phyloP scores from a whole-genome alignment of 2,113 vertebrate genomes.

The Oryzias javanicus region DNA sequence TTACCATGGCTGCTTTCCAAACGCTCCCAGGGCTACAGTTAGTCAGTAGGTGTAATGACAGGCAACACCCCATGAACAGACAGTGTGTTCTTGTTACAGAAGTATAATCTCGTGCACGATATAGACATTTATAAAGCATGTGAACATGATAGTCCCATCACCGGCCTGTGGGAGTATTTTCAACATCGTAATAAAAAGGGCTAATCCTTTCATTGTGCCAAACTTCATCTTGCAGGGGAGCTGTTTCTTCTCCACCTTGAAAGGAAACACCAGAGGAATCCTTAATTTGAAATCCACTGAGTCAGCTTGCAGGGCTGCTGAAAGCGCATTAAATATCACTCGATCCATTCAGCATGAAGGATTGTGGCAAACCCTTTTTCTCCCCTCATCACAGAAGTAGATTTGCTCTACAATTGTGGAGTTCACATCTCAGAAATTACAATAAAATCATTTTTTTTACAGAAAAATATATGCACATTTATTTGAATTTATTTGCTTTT shows the following conservation, averaged over 20 bases:
- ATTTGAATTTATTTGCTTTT: neutral
- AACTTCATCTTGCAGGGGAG: constrained; percentile 14
- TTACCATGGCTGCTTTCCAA: constrained; percentile 54
- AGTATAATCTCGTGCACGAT: constrained; percentile 36
- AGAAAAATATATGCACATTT: neutral
- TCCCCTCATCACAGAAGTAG: constrained; percentile 14
- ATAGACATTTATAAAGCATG: neutral
- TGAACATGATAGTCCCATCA: constrained; percentile 31
- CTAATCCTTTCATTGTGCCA: constrained; percentile 17
- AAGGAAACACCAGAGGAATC: constrained; percentile 26
- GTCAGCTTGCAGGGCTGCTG: constrained; percentile 49
- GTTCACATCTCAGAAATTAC: constrained; percentile 11
- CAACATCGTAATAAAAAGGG: constrained; percentile 31
- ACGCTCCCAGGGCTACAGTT: constrained; percentile 37
- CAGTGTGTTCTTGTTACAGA: constrained; percentile 26
- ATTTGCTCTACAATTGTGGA: constrained; percentile 12
- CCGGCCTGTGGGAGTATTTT: constrained; percentile 20
- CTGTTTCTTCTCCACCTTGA: constrained; percentile 32
- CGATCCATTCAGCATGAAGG: constrained; percentile 30
- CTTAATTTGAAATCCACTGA: constrained; percentile 51
- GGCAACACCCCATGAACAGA: constrained; percentile 39
- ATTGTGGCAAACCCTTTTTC: constrained; percentile 1
- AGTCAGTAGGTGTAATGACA: constrained; percentile 53
- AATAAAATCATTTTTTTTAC: neutral
- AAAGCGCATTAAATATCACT: constrained; percentile 45